These are phyloP conservation scores for Meteorus sp. DNA, from an alignment of 1,140 invertebrate genomes.

Conservation along the genomic window DNA sequence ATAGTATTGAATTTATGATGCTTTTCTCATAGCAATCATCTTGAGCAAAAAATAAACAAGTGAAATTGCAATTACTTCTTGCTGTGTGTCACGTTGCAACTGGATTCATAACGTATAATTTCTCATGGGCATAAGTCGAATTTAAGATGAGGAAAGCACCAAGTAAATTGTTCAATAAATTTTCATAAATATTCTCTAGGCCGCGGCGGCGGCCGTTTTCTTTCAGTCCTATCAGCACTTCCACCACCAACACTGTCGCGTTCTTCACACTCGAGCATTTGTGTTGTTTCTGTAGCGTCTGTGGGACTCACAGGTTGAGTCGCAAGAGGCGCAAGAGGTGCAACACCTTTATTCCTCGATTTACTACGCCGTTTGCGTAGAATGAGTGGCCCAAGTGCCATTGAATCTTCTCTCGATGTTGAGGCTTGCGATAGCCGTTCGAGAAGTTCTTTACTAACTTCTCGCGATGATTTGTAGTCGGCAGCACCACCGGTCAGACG, in stretches of 20 bases:
- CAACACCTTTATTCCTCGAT: slow-evolving; percentile 67
- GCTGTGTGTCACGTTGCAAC: no score
- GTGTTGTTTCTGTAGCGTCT: slow-evolving; percentile 48
- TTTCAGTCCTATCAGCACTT: slow-evolving; percentile 38
- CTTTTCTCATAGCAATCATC: no score
- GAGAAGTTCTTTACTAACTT: slow-evolving; percentile 48
- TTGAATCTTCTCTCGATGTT: slow-evolving; percentile 48
- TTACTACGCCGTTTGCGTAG: slow-evolving; percentile 71
- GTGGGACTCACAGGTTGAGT: slow-evolving; percentile 54
- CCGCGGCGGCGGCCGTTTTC: slow-evolving; percentile 54
- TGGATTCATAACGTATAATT: no score
- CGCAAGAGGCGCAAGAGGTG: slow-evolving; percentile 63
- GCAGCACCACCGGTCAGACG: slow-evolving; percentile 30
- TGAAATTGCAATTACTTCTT: no score
- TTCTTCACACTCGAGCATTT: slow-evolving; percentile 54
- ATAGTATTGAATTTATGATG: no score
- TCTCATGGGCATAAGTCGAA: background rate
- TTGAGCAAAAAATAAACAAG: no score
- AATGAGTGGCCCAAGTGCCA: slow-evolving; percentile 66
- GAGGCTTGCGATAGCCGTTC: slow-evolving; percentile 58
- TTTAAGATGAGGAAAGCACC: background rate
- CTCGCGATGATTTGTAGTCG: slow-evolving; percentile 43
- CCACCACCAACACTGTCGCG: slow-evolving; percentile 34
- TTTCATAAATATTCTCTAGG: slow-evolving; percentile 57
- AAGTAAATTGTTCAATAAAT: slow-evolving; percentile 22